These are phyloP conservation scores for Micronycteris hirsuta DNA, from an alignment of 2,113 vertebrate species.

Conservation along the genomic window DNA sequence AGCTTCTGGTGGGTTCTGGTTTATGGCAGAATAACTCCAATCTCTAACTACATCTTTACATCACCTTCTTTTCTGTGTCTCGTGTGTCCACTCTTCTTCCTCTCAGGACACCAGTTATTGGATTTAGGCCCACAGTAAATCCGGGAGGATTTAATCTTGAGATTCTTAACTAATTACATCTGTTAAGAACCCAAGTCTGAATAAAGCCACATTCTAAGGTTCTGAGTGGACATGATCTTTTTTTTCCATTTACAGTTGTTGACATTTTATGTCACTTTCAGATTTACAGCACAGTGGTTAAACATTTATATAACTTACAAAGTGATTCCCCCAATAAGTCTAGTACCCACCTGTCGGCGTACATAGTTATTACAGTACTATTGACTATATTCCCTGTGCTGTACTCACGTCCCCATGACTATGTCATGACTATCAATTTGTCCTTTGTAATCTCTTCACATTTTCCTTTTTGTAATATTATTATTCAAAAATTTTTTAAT, in stretches of 20 bases:
- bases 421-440: neutral
- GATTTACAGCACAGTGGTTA: neutral
- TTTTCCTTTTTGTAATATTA: neutral
- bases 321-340: neutral
- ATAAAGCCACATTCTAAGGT: neutral
- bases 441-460: neutral
- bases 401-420: neutral
- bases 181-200: neutral
- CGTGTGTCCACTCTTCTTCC: neutral
- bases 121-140: neutral
- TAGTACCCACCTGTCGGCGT: neutral
- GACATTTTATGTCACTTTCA: neutral
- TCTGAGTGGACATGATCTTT: neutral
- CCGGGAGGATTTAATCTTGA: neutral
- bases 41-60: neutral
- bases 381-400: neutral
- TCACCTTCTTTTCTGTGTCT: neutral
- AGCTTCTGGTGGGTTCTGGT: neutral
- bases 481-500: too few species aligned
- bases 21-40: neutral
- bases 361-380: neutral
- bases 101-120: neutral
- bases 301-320: neutral
- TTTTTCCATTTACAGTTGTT: neutral
- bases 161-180: neutral